Percentiles rank a stretch among this genome's conserved stretches.
Conservation (phyloP, 2,888 invertebrate species). For the Eristalis arbustorum region DNA sequence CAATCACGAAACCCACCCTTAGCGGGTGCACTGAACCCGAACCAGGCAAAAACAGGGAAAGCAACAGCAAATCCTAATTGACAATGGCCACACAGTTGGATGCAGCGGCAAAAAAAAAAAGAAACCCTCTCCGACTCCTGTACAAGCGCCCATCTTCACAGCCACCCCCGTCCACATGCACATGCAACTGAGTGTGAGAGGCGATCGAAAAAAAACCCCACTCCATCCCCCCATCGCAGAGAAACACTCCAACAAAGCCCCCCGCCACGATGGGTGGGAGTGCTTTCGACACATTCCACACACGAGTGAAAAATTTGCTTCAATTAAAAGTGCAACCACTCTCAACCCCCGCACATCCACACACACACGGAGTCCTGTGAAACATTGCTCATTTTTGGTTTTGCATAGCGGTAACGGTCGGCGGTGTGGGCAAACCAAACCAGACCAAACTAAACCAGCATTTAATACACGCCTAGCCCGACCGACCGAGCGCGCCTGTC, state of each 20-base stretch:
- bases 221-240: constrained; percentile 34
- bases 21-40: constrained; percentile 50
- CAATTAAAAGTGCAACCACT: constrained; percentile 69
- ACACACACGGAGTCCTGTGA: not conserved
- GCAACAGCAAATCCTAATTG: constrained; percentile 45
- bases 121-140: not conserved
- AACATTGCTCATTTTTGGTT: constrained; percentile 66
- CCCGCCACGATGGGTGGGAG: not conserved
- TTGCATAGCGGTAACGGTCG: constrained; percentile 62
- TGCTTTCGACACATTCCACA: constrained; percentile 56
- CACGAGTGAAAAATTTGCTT: constrained; percentile 66
- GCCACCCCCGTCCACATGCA: not conserved
- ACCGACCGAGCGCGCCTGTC: constrained; percentile 65
- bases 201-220: constrained; percentile 2
- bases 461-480: constrained; percentile 54
- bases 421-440: constrained; percentile 28
- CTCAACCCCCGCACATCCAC: constrained; percentile 22
- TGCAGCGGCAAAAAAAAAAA: constrained; percentile 37
- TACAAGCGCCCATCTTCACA: no score
- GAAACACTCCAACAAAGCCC: constrained; percentile 25
- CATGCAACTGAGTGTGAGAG: constrained; percentile 16
- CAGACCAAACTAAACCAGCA: constrained; percentile 39
- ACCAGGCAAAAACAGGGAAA: not conserved
- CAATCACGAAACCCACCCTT: constrained; percentile 15
- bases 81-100: constrained; percentile 54